A percentile compares a stretch with the other conserved stretches of the same genome.
phyloP scores from a whole-genome alignment of 1,140 invertebrate genomes.

The Augochlora pura region DNA sequence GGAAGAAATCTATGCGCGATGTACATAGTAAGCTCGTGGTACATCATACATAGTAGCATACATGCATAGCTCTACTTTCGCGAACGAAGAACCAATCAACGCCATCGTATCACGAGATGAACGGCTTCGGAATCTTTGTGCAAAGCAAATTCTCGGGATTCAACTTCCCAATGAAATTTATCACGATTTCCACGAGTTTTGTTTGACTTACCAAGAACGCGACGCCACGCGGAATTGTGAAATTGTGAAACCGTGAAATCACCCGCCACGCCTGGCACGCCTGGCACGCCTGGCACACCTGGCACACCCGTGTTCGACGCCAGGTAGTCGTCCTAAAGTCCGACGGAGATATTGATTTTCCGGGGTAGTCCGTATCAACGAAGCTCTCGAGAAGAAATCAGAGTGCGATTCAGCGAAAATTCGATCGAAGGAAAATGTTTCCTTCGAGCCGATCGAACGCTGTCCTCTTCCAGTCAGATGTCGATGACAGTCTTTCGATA shows the following conservation, averaged over 20 bases:
- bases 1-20: too few relatives aligned
- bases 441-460: background rate
- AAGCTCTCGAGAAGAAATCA: constrained; percentile 28
- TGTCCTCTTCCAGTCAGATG: too few relatives aligned
- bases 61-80: too few relatives aligned
- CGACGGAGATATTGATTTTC: constrained; percentile 49
- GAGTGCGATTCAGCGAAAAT: background rate
- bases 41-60: too few relatives aligned
- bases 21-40: too few relatives aligned
- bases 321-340: background rate
- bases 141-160: background rate
- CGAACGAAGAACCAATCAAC: background rate
- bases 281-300: too few relatives aligned
- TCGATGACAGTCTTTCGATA: too few relatives aligned
- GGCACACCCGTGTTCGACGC: too few relatives aligned
- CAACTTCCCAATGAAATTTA: background rate
- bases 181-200: background rate
- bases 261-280: too few relatives aligned
- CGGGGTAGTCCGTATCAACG: constrained; percentile 22
- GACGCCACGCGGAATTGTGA: background rate
- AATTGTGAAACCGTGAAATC: background rate
- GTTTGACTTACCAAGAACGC: background rate
- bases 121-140: too few relatives aligned
- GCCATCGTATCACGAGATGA: too few relatives aligned
- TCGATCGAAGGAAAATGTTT: background rate